Conservation (phyloP, 2,113 vertebrate genomes). For the Corynorhinus townsendii region DNA sequence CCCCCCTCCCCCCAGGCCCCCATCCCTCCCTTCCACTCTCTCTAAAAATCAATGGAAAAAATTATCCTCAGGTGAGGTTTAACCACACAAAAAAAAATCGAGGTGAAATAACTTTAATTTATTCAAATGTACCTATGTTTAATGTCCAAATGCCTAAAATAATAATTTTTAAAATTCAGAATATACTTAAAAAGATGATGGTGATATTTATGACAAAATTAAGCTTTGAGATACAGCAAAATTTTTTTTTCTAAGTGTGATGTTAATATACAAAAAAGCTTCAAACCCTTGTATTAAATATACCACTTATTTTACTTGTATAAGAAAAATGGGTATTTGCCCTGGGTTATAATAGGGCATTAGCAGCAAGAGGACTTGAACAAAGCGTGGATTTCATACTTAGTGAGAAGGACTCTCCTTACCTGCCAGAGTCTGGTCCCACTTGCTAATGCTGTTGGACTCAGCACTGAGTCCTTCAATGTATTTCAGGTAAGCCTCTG, state of each 20-base stretch:
- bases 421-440: slow-evolving; percentile 98
- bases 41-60: not conserved
- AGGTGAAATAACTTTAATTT: not conserved
- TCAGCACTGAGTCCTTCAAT: slow-evolving; percentile 97
- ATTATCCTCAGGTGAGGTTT: no score
- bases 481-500: slow-evolving; percentile 97
- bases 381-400: not conserved
- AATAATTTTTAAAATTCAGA: not conserved
- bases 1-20: no score
- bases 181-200: slow-evolving; percentile 8
- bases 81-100: not conserved
- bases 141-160: not conserved
- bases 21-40: not conserved
- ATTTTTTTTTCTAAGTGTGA: not conserved
- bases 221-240: slow-evolving; percentile 8
- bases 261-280: not conserved
- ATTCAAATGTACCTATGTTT: not conserved
- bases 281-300: not conserved
- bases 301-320: not conserved
- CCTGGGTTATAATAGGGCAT: not conserved
- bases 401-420: slow-evolving; percentile 74
- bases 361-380: not conserved
- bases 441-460: slow-evolving; percentile 94
- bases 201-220: slow-evolving; percentile 7
- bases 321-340: not conserved